A percentile compares a stretch with the other conserved stretches of the same genome.
These are phyloP conservation scores for Octopus sinensis DNA, from an alignment of 1,140 invertebrate genomes.

Conservation along the genomic window DNA sequence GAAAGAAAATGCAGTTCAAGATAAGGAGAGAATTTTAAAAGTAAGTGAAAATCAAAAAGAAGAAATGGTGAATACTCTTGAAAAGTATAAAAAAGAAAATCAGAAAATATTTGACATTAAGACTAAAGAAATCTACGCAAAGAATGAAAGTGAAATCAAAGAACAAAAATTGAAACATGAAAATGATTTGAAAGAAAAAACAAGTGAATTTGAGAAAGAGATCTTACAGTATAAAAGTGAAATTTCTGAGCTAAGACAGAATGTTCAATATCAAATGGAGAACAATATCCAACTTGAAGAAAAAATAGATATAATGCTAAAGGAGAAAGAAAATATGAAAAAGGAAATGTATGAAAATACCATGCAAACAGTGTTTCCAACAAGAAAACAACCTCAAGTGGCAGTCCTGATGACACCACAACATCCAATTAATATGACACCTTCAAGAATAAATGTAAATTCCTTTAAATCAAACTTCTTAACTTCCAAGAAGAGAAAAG, in stretches of 20 bases:
- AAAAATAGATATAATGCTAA: no score
- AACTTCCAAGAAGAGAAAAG: neutral
- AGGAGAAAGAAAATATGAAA: no score
- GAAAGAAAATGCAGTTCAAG: conserved; percentile 26
- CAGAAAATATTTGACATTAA: conserved; percentile 35
- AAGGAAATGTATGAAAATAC: no score
- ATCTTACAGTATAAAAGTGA: neutral
- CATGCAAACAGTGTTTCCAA: no score
- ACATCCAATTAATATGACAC: no score
- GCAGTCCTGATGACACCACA: no score
- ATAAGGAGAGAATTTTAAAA: conserved; percentile 29
- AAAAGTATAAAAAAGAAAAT: conserved; percentile 41
- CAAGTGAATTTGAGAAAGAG: neutral
- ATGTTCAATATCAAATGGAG: no score
- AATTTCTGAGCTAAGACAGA: neutral
- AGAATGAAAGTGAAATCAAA: conserved; percentile 7
- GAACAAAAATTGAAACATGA: neutral
- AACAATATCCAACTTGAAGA: no score
- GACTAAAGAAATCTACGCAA: conserved; percentile 33
- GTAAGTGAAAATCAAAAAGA: conserved; percentile 35
- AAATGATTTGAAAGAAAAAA: neutral
- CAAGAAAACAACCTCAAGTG: no score
- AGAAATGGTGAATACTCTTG: conserved; percentile 39
- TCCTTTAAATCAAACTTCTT: no score
- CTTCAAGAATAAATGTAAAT: no score